A percentile compares a stretch with the other conserved stretches of the same genome.
These are phyloP conservation scores for Protobothrops flavoviridis DNA, from an alignment of 2,113 vertebrate species.

Conservation along the genomic window DNA sequence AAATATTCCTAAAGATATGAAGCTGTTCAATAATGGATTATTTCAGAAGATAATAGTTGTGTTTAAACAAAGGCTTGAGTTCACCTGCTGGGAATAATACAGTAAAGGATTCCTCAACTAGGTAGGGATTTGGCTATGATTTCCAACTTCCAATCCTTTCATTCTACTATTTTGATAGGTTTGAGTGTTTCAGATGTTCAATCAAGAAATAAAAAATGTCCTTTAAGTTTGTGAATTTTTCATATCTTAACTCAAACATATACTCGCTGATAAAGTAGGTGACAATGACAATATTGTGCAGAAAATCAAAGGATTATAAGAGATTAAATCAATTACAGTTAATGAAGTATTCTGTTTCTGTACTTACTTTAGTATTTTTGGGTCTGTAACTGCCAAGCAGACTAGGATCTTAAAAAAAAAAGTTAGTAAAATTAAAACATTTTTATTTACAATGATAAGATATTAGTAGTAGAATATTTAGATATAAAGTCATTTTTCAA, in stretches of 20 bases:
- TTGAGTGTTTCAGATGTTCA: background rate
- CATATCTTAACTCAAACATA: background rate
- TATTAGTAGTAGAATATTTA: slow-evolving; percentile 23
- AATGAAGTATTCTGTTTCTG: background rate
- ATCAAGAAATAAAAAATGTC: background rate
- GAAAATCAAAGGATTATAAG: background rate
- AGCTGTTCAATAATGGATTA: background rate
- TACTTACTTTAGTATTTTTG: slow-evolving; percentile 75
- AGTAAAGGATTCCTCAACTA: background rate
- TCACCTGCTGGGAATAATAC: background rate
- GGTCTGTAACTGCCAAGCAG: slow-evolving; percentile 75
- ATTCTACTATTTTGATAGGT: background rate
- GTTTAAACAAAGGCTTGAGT: background rate
- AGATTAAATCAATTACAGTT: background rate
- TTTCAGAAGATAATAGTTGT: background rate
- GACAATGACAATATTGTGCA: background rate
- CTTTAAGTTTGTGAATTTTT: background rate
- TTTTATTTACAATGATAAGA: slow-evolving; percentile 11
- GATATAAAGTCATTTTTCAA: background rate
- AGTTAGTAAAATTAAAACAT: background rate
- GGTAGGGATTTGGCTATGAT: background rate
- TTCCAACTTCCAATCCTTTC: background rate
- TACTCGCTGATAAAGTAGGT: background rate
- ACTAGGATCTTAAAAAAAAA: slow-evolving; percentile 73
- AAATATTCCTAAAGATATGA: background rate